A percentile compares a stretch with the other conserved stretches of the same genome.
Evolutionary conservation across 2,888 invertebrate genomes (phyloP).

Genomic region (Machimus rusticus): DNA sequence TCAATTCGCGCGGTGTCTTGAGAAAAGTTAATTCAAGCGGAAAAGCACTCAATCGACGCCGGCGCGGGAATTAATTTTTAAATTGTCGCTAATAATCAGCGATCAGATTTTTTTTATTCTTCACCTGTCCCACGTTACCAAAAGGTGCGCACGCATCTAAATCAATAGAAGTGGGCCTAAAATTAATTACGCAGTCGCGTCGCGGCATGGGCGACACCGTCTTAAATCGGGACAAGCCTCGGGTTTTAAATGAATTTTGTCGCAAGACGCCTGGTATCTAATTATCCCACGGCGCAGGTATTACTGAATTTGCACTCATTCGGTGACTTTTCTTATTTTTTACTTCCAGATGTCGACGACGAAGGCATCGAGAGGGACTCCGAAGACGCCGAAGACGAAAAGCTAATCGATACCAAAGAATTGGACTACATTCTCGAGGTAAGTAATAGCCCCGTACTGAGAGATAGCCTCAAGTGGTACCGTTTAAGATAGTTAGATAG

Average conservation of each 20-base stretch:
- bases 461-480: conserved; percentile 6
- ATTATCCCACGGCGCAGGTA: neutral
- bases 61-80: neutral
- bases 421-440: conserved; percentile 63
- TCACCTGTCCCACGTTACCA: neutral
- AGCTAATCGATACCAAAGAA: conserved; percentile 62
- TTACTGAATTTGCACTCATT: neutral
- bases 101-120: neutral
- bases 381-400: conserved; percentile 72
- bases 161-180: conserved; percentile 1
- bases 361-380: conserved; percentile 92
- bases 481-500: neutral
- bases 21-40: conserved; percentile 2
- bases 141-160: conserved; percentile 2
- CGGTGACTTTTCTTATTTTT: neutral
- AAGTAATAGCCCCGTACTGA: conserved; percentile 46
- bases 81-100: conserved; percentile 8
- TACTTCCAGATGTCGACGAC: conserved; percentile 74
- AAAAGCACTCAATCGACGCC: neutral
- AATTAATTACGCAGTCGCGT: neutral
- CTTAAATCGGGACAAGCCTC: neutral
- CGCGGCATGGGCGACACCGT: neutral
- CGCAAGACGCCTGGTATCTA: neutral
- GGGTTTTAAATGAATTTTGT: conserved; percentile 8
- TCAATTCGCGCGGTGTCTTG: neutral